Base-by-base conservation (phyloP, 2,888 invertebrate species). In the Lithophane socia region DNA sequence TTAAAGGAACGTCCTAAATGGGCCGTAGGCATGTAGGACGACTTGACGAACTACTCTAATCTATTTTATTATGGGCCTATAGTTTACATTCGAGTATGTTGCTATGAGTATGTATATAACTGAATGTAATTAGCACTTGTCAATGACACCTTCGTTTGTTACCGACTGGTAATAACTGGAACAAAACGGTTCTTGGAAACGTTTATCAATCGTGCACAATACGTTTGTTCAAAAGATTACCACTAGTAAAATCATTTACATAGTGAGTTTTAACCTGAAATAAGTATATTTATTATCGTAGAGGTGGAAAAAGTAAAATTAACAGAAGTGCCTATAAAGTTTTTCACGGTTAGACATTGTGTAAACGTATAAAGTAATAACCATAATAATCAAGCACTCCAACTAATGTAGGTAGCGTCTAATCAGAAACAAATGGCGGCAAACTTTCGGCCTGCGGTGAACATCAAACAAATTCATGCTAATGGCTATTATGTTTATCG, bases 401-500 rank as follows among this genome's bases (percentile, higher is more conserved):
- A 47, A 24, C 21, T 84, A 84, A 84, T 84, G 68, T 73, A 24
- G 42, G 37, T n/a, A n/a, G 44, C 58, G 70, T 42, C 44, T 71
- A 61, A 80, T 84, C 66, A 64, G 49, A 71, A 54, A 49, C 69
- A 13, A 73, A 66, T 73, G 73, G 44, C 68, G 44, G 52, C 16
- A 60, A 66, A 58, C 66, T 84, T 44, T 8, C 8, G n/a, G 37
- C 42, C 58, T 42, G 21, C 24, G 64, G 49, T 52, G 61, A 61
- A 64, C 54, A 60, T 68, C 70, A 75, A 85, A 82, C 71, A 82
- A 68, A 37, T 29, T 52, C 58, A 63, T 49, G 37, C 56, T 76
- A 85, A 75, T 68, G 71, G 77, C 82, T 61, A 63, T 72, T 69
- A 65, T 67, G 67, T 71, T 18, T 83, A 82, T 86, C 79, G 82